Conservation (phyloP, 2,888 invertebrate species). For the Phaonia tiefii region DNA sequence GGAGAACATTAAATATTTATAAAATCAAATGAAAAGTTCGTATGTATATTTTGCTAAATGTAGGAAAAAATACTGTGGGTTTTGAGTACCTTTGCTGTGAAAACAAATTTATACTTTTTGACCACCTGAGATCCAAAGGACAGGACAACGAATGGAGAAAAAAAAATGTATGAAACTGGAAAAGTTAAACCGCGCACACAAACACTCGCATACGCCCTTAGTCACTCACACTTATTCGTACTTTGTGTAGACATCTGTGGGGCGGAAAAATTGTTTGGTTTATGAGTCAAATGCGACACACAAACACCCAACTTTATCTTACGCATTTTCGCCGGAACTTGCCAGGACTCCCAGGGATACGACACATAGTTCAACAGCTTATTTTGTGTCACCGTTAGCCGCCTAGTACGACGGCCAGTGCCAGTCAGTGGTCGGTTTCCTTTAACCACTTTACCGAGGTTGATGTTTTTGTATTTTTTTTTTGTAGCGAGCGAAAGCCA, state of each 20-base stretch:
- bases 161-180: too few species aligned
- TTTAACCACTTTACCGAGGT: conserved; percentile 31
- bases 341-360: background rate
- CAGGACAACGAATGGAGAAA: background rate
- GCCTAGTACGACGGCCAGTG: background rate
- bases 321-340: too few species aligned
- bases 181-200: background rate
- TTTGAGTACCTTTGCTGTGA: conserved; percentile 18
- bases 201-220: background rate
- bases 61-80: background rate
- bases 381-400: conserved; percentile 22
- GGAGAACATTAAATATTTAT: conserved; percentile 33
- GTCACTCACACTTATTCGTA: background rate
- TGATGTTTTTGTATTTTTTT: too few species aligned
- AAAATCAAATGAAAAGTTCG: conserved; percentile 23
- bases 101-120: conserved; percentile 37
- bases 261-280: background rate
- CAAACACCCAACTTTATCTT: too few species aligned
- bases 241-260: background rate
- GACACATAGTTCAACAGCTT: conserved; percentile 28
- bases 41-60: background rate
- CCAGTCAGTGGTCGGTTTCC: conserved; percentile 17
- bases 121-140: conserved; percentile 31
- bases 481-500: background rate
- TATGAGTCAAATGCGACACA: too few species aligned